These are phyloP conservation scores for Zootoca vivipara DNA, from an alignment of 2,113 vertebrate genomes.

Conservation along the genomic window DNA sequence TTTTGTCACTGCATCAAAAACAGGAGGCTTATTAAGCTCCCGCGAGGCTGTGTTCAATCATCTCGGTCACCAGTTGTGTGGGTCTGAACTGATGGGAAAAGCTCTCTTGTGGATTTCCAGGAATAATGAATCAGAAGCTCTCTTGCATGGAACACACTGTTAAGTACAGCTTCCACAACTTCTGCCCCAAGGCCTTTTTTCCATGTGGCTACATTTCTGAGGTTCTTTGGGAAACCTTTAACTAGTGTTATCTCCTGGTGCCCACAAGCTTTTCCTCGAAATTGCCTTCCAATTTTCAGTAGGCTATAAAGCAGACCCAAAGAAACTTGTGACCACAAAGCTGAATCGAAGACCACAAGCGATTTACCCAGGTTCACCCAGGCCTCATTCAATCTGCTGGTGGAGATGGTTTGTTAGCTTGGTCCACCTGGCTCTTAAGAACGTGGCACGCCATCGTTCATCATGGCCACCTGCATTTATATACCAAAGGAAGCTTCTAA, in stretches of 20 bases:
- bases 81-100: background rate
- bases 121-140: background rate
- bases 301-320: too few species aligned
- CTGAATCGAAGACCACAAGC: too few species aligned
- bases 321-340: too few species aligned
- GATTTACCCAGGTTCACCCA: too few species aligned
- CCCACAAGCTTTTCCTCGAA: background rate
- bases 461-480: too few species aligned
- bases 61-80: background rate
- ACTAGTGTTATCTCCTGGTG: background rate
- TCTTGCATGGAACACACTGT: background rate
- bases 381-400: too few species aligned
- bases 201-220: conserved; percentile 17
- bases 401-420: too few species aligned
- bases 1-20: background rate
- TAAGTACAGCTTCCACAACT: background rate
- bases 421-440: too few species aligned
- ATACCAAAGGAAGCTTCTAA: too few species aligned
- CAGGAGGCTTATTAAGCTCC: background rate
- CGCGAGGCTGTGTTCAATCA: background rate
- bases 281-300: conserved; percentile 9
- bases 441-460: too few species aligned
- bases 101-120: background rate
- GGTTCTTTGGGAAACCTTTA: background rate
- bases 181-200: conserved; percentile 20